phyloP scores from a whole-genome alignment of 2,888 invertebrate genomes.

The Trichacis sp. region DNA sequence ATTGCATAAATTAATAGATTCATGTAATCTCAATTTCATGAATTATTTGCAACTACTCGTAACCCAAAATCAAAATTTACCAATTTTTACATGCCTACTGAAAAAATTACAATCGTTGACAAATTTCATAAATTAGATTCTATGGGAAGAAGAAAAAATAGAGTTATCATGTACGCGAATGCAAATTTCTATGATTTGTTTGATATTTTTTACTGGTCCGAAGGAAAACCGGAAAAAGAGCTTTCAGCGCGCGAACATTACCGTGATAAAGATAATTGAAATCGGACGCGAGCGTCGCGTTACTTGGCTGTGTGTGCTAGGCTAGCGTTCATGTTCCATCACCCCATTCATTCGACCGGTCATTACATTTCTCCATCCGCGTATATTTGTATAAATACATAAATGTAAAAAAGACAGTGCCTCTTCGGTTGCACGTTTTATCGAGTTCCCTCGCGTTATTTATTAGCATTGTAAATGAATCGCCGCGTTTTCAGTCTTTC shows the following conservation, averaged over 20 bases:
- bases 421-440: background rate
- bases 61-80: too few species aligned
- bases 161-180: too few species aligned
- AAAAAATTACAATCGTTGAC: too few species aligned
- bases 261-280: constrained; percentile 43
- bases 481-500: too few species aligned
- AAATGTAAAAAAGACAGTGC: background rate
- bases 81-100: too few species aligned
- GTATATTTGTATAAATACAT: background rate
- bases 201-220: too few species aligned
- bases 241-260: background rate
- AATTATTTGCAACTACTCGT: too few species aligned
- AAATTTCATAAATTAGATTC: too few species aligned
- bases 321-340: constrained; percentile 62
- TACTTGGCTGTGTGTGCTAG: constrained; percentile 68
- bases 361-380: background rate
- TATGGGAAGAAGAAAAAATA: too few species aligned
- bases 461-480: background rate
- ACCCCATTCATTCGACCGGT: constrained; percentile 14
- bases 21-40: too few species aligned
- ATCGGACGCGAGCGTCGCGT: constrained; percentile 51
- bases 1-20: too few species aligned
- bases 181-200: too few species aligned
- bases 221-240: background rate
- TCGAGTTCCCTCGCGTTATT: background rate